Conservation (phyloP, 2,888 invertebrate genomes). For the Agonopterix subpropinquella region DNA sequence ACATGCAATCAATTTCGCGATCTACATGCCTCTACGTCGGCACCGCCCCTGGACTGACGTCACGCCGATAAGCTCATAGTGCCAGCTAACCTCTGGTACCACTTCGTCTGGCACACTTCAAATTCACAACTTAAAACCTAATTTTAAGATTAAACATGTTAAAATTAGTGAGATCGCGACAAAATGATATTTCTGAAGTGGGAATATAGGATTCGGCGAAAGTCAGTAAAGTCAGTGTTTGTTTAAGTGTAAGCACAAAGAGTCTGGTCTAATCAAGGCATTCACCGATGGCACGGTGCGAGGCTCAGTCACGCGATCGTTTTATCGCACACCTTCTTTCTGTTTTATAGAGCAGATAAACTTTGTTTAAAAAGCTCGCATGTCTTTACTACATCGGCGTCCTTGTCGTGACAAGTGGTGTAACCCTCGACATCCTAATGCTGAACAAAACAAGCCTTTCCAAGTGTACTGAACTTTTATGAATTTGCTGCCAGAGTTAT, state of each 20-base stretch:
- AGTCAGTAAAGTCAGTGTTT: slow-evolving; percentile 1
- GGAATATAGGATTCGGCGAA: no score
- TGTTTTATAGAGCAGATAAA: slow-evolving; percentile 67
- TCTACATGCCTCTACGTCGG: slow-evolving; percentile 71
- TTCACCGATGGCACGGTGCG: slow-evolving; percentile 52
- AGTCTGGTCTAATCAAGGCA: slow-evolving; percentile 60
- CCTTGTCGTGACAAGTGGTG: slow-evolving; percentile 63
- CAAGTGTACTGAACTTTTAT: slow-evolving; percentile 14
- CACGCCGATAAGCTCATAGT: slow-evolving; percentile 64
- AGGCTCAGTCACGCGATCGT: slow-evolving; percentile 67
- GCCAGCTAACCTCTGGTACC: slow-evolving; percentile 66
- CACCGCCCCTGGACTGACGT: slow-evolving; percentile 69
- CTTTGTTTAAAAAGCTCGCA: slow-evolving; percentile 71
- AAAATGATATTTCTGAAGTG: not conserved
- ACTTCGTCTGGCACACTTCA: slow-evolving; percentile 28
- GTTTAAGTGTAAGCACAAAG: slow-evolving; percentile 24
- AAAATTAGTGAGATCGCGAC: not conserved
- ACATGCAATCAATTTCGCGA: slow-evolving; percentile 75
- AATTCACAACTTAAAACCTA: slow-evolving; percentile 20
- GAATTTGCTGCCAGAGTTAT: slow-evolving; percentile 4
- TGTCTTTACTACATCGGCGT: slow-evolving; percentile 62
- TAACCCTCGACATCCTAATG: slow-evolving; percentile 53
- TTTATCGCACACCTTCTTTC: slow-evolving; percentile 70
- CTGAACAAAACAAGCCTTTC: slow-evolving; percentile 29
- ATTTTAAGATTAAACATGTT: no score